Evolutionary conservation across 2,113 vertebrate genomes (phyloP), one percentile per base, ranked within the genome.

Genomic region (Choloepus hoffmanni): DNA sequence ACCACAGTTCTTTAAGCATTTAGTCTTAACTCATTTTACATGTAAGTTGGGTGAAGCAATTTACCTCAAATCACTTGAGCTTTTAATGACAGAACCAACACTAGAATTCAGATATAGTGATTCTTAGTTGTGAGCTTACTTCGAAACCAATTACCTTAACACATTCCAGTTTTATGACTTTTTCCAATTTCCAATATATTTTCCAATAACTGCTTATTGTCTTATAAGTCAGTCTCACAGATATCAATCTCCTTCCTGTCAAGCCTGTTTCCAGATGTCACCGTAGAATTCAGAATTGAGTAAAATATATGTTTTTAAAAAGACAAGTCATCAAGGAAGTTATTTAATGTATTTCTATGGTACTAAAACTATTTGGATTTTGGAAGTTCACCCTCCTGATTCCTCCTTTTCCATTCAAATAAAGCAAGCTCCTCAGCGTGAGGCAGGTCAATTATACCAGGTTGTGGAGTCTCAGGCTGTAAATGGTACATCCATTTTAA

Each of bases 401-500:
- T 89, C 60, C 33, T 90, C 36, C 36, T 95, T 63, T 60, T 72
- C 40, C 79, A 83, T 36, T 68, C 50, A 81, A 40, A 50, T 50
- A 60, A 48, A 95, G 78, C 40, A 60, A 63, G 30, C 13, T 93
- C 28, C 63, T 92, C 45, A 43, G 93, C 53, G 50, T 67, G 15
- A 90, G 58, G 33, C 23, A 48, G 77, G 92, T 53, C 82, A 77
- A 21, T 82, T 81, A 84, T 10, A n/a, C 33, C 53, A 40, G 23
- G 26, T 24, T 87, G 55, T 24, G 15, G 55, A 53, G n/a, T 96
- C 72, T 55, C 81, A 21, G 55, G 70, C 67, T 53, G 40, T 6
- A 55, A 28, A 53, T 77, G 76, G 5, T 43, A 94, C 82, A 85
- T 95, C 53, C 53, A 93, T 55, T 62, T 91, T 72, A 81, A 97